Percentiles rank a stretch among this genome's conserved stretches.
These are phyloP conservation scores for Leptinotarsa defecta DNA, from an alignment of 1,140 invertebrate species.

Conservation along the genomic window DNA sequence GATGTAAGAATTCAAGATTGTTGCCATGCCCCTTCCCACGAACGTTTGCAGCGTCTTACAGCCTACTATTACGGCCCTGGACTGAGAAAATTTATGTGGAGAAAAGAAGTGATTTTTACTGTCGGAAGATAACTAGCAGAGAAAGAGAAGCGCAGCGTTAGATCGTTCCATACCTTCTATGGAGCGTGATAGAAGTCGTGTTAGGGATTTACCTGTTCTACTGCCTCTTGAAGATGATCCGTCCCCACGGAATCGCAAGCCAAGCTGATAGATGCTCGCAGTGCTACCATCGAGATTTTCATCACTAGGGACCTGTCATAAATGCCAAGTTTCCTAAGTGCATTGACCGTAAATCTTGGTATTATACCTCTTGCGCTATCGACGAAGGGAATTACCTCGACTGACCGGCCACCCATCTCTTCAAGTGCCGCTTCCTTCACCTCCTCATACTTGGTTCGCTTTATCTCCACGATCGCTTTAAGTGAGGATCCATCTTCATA, in stretches of 20 bases:
- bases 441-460: background rate
- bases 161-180: too few species aligned
- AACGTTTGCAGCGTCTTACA: too few species aligned
- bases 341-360: background rate
- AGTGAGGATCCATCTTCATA: background rate
- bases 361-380: background rate
- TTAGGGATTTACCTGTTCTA: too few species aligned
- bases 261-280: background rate
- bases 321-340: background rate
- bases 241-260: too few species aligned
- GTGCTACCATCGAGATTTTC: background rate
- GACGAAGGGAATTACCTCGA: background rate
- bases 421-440: background rate
- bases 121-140: too few species aligned
- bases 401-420: background rate
- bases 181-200: too few species aligned
- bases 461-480: background rate
- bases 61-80: too few species aligned
- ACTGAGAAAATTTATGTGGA: background rate
- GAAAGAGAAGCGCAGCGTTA: too few species aligned
- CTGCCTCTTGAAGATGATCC: too few species aligned
- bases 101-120: too few species aligned
- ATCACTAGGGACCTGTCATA: background rate
- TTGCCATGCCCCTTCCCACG: too few species aligned
- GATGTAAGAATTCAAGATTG: too few species aligned